Conservation (phyloP, 2,113 vertebrate genomes). For the Dicrurus megarhynchus region DNA sequence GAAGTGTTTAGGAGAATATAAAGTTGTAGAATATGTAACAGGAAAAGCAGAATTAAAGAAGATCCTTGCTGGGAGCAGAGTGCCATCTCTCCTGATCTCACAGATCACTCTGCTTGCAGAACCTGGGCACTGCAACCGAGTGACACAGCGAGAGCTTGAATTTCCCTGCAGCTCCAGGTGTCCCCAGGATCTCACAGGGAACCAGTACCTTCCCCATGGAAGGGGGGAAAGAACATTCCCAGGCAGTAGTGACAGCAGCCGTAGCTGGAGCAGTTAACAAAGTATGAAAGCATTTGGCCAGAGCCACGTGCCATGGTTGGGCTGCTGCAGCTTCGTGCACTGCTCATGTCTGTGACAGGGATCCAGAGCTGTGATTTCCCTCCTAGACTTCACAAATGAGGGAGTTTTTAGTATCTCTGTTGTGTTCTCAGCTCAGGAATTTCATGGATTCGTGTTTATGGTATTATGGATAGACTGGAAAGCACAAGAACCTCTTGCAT, state of each 20-base stretch:
- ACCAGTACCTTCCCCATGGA: neutral
- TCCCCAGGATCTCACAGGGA: neutral
- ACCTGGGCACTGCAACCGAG: fast-evolving
- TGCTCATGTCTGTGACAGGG: neutral
- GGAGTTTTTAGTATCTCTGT: neutral
- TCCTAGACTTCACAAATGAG: neutral
- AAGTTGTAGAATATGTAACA: neutral
- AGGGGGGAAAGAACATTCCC: neutral
- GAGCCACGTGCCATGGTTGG: neutral
- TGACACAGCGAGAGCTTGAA: neutral
- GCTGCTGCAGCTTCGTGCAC: neutral
- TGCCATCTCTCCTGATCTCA: neutral
- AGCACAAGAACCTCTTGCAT: neutral
- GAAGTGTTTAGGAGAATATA: neutral
- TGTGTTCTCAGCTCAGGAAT: neutral
- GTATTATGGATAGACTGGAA: neutral
- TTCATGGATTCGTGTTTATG: neutral
- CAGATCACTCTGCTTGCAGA: neutral
- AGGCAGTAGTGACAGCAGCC: neutral
- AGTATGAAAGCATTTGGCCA: neutral
- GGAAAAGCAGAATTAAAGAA: neutral
- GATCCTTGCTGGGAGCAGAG: neutral
- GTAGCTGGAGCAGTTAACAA: neutral
- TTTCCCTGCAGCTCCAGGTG: neutral
- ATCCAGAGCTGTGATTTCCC: neutral